Evolutionary conservation across 2,797 vertebrate genomes (phyloP).

Genomic region (Echiichthys vipera): DNA sequence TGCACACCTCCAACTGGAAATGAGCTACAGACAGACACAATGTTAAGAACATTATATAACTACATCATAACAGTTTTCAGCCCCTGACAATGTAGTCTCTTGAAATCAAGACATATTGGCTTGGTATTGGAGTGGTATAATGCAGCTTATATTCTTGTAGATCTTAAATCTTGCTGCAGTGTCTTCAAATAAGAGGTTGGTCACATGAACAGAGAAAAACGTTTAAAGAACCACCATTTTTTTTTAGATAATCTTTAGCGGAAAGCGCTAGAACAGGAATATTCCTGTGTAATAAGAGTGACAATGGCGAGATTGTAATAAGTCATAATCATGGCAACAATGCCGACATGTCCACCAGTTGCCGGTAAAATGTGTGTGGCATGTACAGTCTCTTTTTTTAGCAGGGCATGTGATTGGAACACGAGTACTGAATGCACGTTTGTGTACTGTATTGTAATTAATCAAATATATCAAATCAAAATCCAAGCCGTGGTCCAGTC

Average conservation of each 20-base stretch:
- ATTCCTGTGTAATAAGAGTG: neutral
- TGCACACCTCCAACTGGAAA: constrained; percentile 92
- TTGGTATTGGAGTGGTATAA: neutral
- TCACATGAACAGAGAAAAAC: neutral
- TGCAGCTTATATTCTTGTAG: too few relatives aligned
- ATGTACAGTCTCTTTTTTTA: too few relatives aligned
- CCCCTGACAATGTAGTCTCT: neutral
- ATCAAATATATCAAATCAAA: too few relatives aligned
- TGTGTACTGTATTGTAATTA: too few relatives aligned
- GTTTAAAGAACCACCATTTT: neutral
- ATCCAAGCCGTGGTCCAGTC: neutral
- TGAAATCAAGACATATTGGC: neutral
- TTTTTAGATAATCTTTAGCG: neutral
- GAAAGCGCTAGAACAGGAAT: neutral
- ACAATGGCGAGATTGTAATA: neutral
- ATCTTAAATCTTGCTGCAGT: neutral
- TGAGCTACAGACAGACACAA: constrained; percentile 79
- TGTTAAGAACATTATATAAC: neutral
- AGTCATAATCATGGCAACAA: neutral
- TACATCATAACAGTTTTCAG: neutral
- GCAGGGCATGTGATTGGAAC: too few relatives aligned
- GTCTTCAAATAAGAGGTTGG: neutral
- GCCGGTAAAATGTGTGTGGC: too few relatives aligned
- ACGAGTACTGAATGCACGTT: too few relatives aligned
- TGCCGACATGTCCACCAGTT: too few relatives aligned